Evolutionary conservation across 2,888 invertebrate genomes (phyloP).

Genomic region (Spicauda simplicius): DNA sequence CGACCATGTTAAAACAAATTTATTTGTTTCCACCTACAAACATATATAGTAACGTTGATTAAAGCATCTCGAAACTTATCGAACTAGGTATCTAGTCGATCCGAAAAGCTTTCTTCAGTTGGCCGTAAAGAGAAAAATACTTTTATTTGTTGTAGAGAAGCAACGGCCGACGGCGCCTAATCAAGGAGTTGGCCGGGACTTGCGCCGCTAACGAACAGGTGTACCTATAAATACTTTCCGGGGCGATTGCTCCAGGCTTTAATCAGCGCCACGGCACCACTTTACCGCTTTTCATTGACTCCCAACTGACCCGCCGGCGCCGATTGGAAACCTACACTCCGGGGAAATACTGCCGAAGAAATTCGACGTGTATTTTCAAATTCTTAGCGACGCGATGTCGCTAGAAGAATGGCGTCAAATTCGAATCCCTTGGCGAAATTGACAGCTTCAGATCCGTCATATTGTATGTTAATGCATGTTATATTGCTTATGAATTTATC

Average conservation of each 20-base stretch:
- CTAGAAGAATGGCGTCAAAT: slow-evolving; percentile 43
- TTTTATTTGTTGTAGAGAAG: slow-evolving; percentile 79
- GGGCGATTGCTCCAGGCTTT: slow-evolving; percentile 83
- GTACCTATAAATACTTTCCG: slow-evolving; percentile 84
- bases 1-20: no score
- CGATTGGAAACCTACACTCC: slow-evolving; percentile 80
- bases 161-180: slow-evolving; percentile 82
- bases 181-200: slow-evolving; percentile 83
- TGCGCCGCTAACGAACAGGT: slow-evolving; percentile 83
- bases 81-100: slow-evolving; percentile 38
- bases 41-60: background rate
- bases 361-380: slow-evolving; percentile 68
- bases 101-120: slow-evolving; percentile 57
- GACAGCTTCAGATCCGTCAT: slow-evolving; percentile 29
- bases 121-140: slow-evolving; percentile 68
- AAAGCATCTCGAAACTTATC: slow-evolving; percentile 46
- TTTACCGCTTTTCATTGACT: slow-evolving; percentile 83
- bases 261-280: slow-evolving; percentile 81
- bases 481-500: background rate
- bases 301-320: slow-evolving; percentile 74
- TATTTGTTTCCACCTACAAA: no score
- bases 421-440: slow-evolving; percentile 48
- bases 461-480: background rate
- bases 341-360: slow-evolving; percentile 68
- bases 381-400: slow-evolving; percentile 48